Conservation (phyloP, 2,113 vertebrate genomes). For the Tragelaphus imberbis region DNA sequence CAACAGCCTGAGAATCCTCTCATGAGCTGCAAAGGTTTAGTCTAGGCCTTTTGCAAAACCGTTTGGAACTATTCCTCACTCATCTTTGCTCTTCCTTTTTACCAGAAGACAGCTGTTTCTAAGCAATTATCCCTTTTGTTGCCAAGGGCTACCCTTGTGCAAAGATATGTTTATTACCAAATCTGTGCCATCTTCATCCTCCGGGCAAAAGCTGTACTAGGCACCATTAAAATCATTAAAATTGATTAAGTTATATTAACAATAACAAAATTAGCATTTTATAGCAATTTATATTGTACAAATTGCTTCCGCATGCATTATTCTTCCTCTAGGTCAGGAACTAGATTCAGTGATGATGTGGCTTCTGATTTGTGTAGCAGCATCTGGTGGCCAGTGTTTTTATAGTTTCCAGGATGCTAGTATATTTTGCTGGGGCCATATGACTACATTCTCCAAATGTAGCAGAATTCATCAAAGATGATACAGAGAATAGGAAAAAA, state of each 20-base stretch:
- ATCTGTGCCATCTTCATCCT: not conserved
- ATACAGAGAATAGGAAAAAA: not conserved
- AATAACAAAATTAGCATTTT: not conserved
- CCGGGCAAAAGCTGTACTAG: not conserved
- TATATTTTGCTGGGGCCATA: not conserved
- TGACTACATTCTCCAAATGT: not conserved
- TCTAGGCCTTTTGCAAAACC: not conserved
- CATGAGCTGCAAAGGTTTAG: not conserved
- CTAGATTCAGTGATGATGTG: not conserved
- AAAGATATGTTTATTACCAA: not conserved
- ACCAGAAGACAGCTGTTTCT: conserved; percentile 8
- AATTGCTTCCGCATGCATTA: not conserved
- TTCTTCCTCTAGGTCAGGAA: not conserved
- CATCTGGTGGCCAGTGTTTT: not conserved
- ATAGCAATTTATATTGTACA: not conserved
- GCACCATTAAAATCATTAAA: not conserved
- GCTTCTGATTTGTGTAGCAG: not conserved
- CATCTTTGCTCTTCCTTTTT: not conserved
- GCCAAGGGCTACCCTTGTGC: not conserved
- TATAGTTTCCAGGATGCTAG: not conserved
- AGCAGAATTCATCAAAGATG: not conserved
- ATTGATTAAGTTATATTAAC: not conserved
- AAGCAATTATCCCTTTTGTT: not conserved
- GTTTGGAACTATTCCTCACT: not conserved
- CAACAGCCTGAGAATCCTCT: not conserved